Percentiles rank a stretch among this genome's conserved stretches.
Conservation (phyloP, 2,113 vertebrate species). For the Ploceus nigricollis region DNA sequence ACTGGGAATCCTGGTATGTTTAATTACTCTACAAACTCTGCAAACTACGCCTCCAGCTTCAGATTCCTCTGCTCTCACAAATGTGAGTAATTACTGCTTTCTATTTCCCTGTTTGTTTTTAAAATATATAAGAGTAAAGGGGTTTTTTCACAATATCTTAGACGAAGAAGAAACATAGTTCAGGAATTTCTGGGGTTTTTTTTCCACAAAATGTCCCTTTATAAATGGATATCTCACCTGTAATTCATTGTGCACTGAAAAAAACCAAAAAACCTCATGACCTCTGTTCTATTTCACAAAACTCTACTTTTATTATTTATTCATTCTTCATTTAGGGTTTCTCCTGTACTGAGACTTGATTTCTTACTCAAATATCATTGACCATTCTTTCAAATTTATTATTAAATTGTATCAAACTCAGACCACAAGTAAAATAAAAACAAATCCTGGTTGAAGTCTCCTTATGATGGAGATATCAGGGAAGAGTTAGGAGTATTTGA, state of each 20-base stretch:
- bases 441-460: background rate
- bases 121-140: background rate
- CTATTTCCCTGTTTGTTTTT: background rate
- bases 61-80: background rate
- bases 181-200: background rate
- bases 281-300: background rate
- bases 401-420: background rate
- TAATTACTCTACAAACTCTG: background rate
- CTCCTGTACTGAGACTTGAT: background rate
- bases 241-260: background rate
- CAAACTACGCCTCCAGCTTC: background rate
- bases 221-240: background rate
- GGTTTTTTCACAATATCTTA: rapidly evolving
- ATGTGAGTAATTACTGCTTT: background rate
- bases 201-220: background rate
- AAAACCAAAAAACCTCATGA: background rate
- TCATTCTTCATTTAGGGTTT: background rate
- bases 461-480: background rate
- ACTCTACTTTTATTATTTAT: background rate
- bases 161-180: background rate
- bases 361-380: background rate
- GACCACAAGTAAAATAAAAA: background rate
- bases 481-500: background rate
- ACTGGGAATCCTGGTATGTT: background rate
- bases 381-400: background rate